Conservation (phyloP, 2,113 vertebrate species). For the Rhabdornis inornatus region DNA sequence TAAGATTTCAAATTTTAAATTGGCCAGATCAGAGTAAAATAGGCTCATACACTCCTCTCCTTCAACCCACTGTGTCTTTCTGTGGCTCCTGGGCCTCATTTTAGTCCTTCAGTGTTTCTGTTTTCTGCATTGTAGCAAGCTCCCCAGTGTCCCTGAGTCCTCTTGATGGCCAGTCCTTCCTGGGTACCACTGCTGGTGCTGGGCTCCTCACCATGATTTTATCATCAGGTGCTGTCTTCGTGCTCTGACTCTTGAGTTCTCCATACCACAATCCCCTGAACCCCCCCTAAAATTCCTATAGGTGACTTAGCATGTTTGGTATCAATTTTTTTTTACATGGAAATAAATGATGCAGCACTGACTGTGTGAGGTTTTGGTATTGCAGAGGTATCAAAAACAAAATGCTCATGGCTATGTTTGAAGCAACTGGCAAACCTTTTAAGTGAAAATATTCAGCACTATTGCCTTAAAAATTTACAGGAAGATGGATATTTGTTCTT, state of each 20-base stretch:
- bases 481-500: not conserved
- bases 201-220: not conserved
- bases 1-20: not conserved
- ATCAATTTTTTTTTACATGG: not conserved
- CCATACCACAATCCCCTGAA: not conserved
- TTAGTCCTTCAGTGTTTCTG: not conserved
- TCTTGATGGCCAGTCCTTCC: not conserved
- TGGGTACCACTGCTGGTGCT: fast-evolving
- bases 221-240: fast-evolving
- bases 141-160: not conserved
- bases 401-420: fast-evolving
- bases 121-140: not conserved
- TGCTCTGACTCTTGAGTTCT: not conserved
- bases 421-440: not conserved
- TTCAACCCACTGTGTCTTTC: not conserved
- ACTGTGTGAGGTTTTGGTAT: not conserved
- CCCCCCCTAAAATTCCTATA: not conserved
- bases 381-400: not conserved
- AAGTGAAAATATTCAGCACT: not conserved
- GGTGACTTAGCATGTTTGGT: not conserved
- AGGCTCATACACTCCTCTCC: fast-evolving
- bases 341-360: not conserved
- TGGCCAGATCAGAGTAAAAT: not conserved
- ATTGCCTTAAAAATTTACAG: not conserved
- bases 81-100: not conserved